phyloP scores from a whole-genome alignment of 2,113 vertebrate genomes.

The Brachypteracias leptosomus region DNA sequence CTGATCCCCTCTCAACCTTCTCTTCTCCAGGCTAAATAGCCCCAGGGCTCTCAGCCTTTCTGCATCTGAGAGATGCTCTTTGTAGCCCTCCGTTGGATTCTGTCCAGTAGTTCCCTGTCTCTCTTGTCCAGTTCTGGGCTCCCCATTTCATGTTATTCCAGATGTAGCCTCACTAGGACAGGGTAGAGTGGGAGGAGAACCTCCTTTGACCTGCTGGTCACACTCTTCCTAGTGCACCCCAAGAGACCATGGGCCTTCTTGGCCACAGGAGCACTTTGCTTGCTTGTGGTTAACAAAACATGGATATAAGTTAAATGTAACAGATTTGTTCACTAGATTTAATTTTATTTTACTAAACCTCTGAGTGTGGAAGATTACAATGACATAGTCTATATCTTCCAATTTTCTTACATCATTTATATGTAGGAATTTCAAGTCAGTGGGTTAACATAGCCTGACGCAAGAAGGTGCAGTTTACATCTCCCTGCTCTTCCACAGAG shows the following conservation, averaged over 20 bases:
- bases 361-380: not conserved
- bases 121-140: too few relatives aligned
- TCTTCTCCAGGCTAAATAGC: not conserved
- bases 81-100: not conserved
- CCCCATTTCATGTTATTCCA: too few relatives aligned
- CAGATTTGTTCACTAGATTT: too few relatives aligned
- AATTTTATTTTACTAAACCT: too few relatives aligned
- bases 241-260: not conserved
- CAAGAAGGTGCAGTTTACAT: not conserved
- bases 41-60: not conserved
- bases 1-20: not conserved
- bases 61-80: not conserved
- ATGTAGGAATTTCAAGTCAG: not conserved
- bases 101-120: not conserved
- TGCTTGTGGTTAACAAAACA: not conserved
- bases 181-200: not conserved
- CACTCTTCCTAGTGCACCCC: not conserved
- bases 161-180: not conserved
- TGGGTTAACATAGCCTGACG: not conserved
- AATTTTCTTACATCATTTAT: not conserved
- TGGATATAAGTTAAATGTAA: not conserved
- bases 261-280: not conserved
- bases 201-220: not conserved
- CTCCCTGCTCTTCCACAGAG: not conserved
- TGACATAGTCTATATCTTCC: not conserved